Evolutionary conservation across 2,113 vertebrate genomes (phyloP), one percentile per base, ranked within the genome.

Genomic region (Bagarius yarrelli): DNA sequence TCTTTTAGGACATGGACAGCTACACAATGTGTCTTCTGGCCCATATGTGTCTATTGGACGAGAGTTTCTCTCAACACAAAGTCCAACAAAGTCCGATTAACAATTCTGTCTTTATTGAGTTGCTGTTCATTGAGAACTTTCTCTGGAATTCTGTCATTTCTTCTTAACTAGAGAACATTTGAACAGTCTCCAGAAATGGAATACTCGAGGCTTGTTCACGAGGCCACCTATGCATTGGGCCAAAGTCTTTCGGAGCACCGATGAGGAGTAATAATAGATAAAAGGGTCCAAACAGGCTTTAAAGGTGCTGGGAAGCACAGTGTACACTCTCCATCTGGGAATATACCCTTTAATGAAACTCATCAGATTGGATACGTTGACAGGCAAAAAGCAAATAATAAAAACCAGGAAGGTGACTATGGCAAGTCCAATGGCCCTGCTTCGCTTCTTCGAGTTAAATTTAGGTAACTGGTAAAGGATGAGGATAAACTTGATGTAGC

Each of bases 201-300:
- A 36, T 15, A 56, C 2, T 15, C 52, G 13, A 12, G 86, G 44
- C 16, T 52, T 4, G 4, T 50, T 14, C 2, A 82, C 2, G 0
- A 85, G 47, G 56, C 79, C 34, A 0, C 85, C 32, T 50, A 88
- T 52, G 23, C 4, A 27, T 9, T 80, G 34, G 0, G 57, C 85
- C 23, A 92, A 85, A 2, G 87, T 81, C 9, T 67, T 64, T 79
- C 91, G 89, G 52, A 94, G 83, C 0, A 85, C 88, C 0, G 89
- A 88, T 0, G 93, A 93, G 0, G 93, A 93, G 83, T 94, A 94
- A 32, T 94, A 94, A 86, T 93, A 94, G 6, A 95, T 88, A 30
- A 95, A 47, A 0, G 94, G 94, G 71, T 95, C 91, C 82, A 93
- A 84, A 19, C 89, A 90, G 81, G 91, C 91, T 0, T 92, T 93